Percentiles rank a stretch among this genome's conserved stretches.
These are phyloP conservation scores for Diadophis punctatus DNA, from an alignment of 2,113 vertebrate species.

Conservation along the genomic window DNA sequence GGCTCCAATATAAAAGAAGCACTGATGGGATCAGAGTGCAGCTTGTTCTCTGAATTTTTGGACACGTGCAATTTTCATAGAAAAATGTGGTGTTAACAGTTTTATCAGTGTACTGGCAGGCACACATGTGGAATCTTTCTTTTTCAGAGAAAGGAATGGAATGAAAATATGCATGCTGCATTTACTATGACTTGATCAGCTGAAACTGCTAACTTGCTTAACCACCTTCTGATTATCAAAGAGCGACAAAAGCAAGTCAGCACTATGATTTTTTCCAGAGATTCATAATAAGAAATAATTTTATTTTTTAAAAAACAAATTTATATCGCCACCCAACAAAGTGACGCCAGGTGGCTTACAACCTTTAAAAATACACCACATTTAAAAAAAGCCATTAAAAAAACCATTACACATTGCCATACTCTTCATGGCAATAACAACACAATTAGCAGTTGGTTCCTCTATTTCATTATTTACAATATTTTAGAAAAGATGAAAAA, in stretches of 20 bases:
- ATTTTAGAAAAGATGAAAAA: not conserved
- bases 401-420: not conserved
- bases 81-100: constrained; percentile 49
- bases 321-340: not conserved
- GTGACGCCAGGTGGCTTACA: not conserved
- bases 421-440: not conserved
- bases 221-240: not conserved
- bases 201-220: not conserved
- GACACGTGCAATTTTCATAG: constrained; percentile 40
- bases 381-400: not conserved
- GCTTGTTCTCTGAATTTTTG: constrained; percentile 50
- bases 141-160: not conserved
- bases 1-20: constrained; percentile 57
- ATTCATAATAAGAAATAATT: not conserved
- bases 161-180: not conserved
- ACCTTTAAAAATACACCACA: not conserved
- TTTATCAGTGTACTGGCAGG: constrained; percentile 3
- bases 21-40: constrained; percentile 50
- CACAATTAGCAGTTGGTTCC: not conserved
- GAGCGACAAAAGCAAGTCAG: not conserved
- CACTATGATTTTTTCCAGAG: not conserved
- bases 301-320: not conserved
- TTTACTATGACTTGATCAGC: not conserved
- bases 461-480: not conserved
- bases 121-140: not conserved